Evolutionary conservation across 2,113 vertebrate species (phyloP).

Genomic region (Apaloderma vittatum): DNA sequence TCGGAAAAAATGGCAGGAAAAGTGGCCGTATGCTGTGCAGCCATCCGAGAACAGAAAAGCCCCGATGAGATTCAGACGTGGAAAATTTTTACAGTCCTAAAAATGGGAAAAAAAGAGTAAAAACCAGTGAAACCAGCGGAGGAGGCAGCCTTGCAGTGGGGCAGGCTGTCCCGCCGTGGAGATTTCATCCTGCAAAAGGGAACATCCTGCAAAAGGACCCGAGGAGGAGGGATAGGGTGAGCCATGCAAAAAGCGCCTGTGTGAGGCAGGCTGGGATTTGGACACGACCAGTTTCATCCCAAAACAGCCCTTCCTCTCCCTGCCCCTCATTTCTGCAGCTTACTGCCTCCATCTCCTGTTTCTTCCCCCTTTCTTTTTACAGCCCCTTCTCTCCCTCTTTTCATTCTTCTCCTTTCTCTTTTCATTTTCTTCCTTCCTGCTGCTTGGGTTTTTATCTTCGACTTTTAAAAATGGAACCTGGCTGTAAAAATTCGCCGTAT

Average conservation of each 20-base stretch:
- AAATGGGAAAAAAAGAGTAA: neutral
- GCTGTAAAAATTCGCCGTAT: conserved; percentile 24
- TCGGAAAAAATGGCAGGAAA: neutral
- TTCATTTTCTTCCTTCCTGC: neutral
- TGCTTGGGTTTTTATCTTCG: conserved; percentile 20
- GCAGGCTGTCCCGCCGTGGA: too few species aligned
- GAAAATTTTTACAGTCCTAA: neutral
- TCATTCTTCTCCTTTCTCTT: neutral
- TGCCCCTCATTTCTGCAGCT: neutral
- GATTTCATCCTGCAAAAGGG: neutral
- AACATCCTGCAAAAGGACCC: too few species aligned
- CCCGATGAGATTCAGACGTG: fast-evolving
- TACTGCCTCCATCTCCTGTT: neutral
- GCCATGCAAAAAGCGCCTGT: neutral
- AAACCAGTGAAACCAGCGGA: fast-evolving
- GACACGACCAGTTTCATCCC: neutral
- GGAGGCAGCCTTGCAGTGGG: neutral
- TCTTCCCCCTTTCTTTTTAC: neutral
- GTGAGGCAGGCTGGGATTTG: neutral
- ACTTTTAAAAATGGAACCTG: conserved; percentile 45
- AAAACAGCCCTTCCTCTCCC: neutral
- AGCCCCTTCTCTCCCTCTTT: neutral
- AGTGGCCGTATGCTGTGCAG: neutral
- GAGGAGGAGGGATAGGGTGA: neutral
- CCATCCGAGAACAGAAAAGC: neutral